Percentiles rank a stretch among this genome's conserved stretches.
These are phyloP conservation scores for Hemibagrus wyckioides DNA, from an alignment of 2,113 vertebrate genomes.

Conservation along the genomic window DNA sequence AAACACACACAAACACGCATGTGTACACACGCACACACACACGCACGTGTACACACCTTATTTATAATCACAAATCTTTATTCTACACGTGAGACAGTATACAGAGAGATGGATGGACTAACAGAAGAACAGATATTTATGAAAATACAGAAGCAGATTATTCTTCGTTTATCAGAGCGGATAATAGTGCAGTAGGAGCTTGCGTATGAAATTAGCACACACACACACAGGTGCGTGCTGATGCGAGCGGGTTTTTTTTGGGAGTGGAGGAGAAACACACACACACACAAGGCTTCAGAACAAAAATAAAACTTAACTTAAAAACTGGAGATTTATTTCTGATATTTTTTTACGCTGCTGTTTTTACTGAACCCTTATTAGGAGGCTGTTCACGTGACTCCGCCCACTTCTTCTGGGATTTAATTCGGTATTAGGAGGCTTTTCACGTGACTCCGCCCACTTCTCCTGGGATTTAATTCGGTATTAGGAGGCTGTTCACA, in stretches of 20 bases:
- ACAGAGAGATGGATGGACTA: slow-evolving; percentile 40
- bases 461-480: no score
- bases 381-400: no score
- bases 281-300: background rate
- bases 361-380: no score
- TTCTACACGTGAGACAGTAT: slow-evolving; percentile 37
- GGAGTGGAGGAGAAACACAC: background rate
- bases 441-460: no score
- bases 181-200: slow-evolving; percentile 37
- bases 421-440: no score
- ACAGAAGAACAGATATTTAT: slow-evolving; percentile 47
- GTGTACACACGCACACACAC: background rate
- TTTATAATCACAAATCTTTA: slow-evolving; percentile 44
- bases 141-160: slow-evolving; percentile 38
- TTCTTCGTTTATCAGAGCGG: slow-evolving; percentile 37
- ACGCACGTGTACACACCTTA: slow-evolving; percentile 21
- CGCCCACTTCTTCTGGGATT: no score
- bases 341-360: no score
- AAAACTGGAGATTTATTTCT: no score
- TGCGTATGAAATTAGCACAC: slow-evolving; percentile 23
- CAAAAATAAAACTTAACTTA: background rate
- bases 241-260: background rate
- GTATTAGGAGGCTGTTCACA: background rate
- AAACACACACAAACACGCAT: background rate
- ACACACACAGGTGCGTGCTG: slow-evolving; percentile 13